Evolutionary conservation across 1,140 invertebrate genomes (phyloP), one percentile per base, ranked within the genome.

Genomic region (Neodiprion fabricii): DNA sequence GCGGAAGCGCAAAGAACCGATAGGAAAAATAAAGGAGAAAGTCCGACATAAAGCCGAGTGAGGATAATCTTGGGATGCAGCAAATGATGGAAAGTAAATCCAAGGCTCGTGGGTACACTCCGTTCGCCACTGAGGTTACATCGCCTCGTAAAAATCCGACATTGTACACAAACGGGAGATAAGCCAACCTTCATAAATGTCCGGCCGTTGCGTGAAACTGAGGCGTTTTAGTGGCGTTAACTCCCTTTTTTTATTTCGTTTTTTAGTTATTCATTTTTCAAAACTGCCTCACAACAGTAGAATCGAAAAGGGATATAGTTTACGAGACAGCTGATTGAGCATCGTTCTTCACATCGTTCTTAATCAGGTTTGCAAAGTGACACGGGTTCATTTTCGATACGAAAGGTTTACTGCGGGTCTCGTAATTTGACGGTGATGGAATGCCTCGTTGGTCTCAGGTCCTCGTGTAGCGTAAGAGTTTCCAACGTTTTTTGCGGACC

Each of bases 251-350:
- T 72, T 66, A 48, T 66, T 66, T 67, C 9, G 7, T 23, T 72
- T 67, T 66, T 48, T 21, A 17, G 48, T n/a, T 40, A 67, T 66
- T 74, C 68, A 69, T 74, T 69, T 74, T 49, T 69, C 40, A 17
- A 66, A 48, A 65, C 47, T 28, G 66, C 28, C 1, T 72, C 23
- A 40, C n/a, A 48, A 9, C 47, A 48, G 47, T 3, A 68, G 67
- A 68, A 40, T 68, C 67, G 10, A 40, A 17, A 66, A 4, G 1
- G 11, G 10, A 40, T 40, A 5, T 40, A 40, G 28, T 40, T 40
- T 40, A 40, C 28, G 28, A 40, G 28, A 40, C 9, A 65, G 71
- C 71, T 72, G 71, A 53, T 48, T 40, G 28, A 40, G 28, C 28
- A 40, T 40, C 28, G 28, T 21, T 21, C 17, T 21, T 21, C 1